A percentile compares a stretch with the other conserved stretches of the same genome.
Conservation (phyloP, 1,140 invertebrate species). For the Drosophila takahashii region DNA sequence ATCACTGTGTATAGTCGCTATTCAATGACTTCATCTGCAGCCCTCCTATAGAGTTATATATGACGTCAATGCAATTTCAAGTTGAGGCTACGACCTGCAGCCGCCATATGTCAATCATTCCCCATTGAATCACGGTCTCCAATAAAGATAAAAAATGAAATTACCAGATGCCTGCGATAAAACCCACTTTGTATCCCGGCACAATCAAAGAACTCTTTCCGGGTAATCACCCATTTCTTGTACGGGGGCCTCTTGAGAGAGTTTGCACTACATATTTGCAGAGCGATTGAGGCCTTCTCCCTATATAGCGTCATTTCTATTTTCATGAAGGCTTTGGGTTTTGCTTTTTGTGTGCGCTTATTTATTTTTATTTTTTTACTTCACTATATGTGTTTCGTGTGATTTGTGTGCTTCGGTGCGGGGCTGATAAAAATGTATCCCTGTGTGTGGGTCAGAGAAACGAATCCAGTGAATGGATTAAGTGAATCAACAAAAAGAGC, state of each 20-base stretch:
- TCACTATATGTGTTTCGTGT: conserved; percentile 29
- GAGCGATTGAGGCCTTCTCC: conserved; percentile 25
- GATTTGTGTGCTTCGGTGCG: conserved; percentile 54
- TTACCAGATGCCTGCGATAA: conserved; percentile 38
- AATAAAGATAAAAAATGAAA: conserved; percentile 54
- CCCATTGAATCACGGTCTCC: conserved; percentile 38
- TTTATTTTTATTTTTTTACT: conserved; percentile 7
- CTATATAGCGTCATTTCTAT: conserved; percentile 75
- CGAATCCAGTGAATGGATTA: neutral
- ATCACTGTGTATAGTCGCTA: conserved; percentile 18
- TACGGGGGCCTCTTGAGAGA: conserved; percentile 7
- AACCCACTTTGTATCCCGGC: conserved; percentile 8
- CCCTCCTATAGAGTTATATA: neutral
- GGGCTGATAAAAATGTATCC: conserved; percentile 47
- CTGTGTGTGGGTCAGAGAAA: conserved; percentile 25
- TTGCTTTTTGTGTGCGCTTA: conserved; percentile 31
- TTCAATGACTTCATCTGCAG: conserved; percentile 40
- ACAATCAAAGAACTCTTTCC: conserved; percentile 12
- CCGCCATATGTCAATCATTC: conserved; percentile 37
- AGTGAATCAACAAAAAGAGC: neutral
- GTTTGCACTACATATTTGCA: conserved; percentile 47
- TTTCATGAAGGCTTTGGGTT: conserved; percentile 68
- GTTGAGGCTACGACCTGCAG: conserved; percentile 36
- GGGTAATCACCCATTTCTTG: conserved; percentile 37
- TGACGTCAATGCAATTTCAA: conserved; percentile 48